Percentiles rank a stretch among this genome's conserved stretches.
phyloP scores from a whole-genome alignment of 2,113 vertebrate genomes.

The Piprites chloris region DNA sequence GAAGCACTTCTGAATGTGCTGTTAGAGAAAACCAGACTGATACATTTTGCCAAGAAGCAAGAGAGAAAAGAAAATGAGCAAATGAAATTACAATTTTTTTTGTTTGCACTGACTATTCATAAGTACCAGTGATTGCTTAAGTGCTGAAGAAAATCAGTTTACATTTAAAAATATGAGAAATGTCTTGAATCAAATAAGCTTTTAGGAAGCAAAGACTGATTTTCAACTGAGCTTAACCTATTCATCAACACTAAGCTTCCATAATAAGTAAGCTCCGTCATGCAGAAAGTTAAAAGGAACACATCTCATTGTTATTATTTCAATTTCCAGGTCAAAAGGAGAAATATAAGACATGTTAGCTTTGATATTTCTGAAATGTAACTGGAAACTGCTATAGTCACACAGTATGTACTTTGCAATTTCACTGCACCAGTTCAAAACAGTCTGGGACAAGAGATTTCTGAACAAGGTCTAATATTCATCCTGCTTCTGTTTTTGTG shows the following conservation, averaged over 20 bases:
- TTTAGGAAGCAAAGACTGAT: slow-evolving; percentile 5
- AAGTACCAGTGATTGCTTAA: slow-evolving; percentile 3
- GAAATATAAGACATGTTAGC: neutral
- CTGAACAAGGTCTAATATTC: neutral
- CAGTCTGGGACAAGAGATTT: neutral
- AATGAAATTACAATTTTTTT: slow-evolving; percentile 4
- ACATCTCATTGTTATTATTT: slow-evolving; percentile 5
- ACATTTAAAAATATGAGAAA: slow-evolving; percentile 32
- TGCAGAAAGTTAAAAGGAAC: slow-evolving; percentile 13
- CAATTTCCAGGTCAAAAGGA: slow-evolving; percentile 32
- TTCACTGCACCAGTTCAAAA: neutral
- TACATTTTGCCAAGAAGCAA: neutral
- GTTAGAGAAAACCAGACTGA: neutral
- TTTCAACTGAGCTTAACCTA: slow-evolving; percentile 42
- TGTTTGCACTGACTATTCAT: slow-evolving; percentile 16
- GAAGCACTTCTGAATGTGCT: neutral
- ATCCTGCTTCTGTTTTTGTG: neutral
- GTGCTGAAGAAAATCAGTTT: slow-evolving; percentile 9
- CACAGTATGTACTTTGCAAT: neutral
- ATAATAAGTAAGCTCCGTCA: slow-evolving; percentile 14
- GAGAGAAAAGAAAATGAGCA: neutral
- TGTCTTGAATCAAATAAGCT: slow-evolving; percentile 30
- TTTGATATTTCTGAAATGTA: slow-evolving; percentile 45
- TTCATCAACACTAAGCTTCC: slow-evolving; percentile 46
- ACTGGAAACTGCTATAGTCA: neutral